Conservation (phyloP, 2,113 vertebrate species). For the Chlorodrepanis virens region DNA sequence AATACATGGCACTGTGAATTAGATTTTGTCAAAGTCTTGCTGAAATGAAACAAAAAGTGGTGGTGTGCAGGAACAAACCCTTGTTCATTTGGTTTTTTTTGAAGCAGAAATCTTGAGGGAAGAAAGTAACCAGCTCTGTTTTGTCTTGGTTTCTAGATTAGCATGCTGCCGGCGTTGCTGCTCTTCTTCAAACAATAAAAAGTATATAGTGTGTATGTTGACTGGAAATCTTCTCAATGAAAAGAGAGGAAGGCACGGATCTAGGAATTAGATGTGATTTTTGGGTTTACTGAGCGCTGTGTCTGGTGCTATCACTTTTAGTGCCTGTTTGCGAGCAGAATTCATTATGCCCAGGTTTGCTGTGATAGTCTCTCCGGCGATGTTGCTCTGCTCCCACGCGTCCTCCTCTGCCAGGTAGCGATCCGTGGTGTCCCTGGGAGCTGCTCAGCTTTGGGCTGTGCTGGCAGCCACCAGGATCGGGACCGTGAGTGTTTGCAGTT, state of each 20-base stretch:
- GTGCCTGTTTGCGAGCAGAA: not conserved
- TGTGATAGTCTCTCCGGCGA: fast-evolving
- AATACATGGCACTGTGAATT: constrained; percentile 14
- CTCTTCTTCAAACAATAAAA: not conserved
- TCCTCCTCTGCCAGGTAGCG: not conserved
- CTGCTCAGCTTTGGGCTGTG: fast-evolving
- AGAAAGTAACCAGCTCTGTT: constrained; percentile 17
- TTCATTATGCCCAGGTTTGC: not conserved
- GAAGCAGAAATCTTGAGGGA: not conserved
- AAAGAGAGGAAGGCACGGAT: not conserved
- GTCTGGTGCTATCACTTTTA: not conserved
- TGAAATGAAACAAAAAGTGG: constrained; percentile 60
- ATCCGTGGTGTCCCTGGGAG: not conserved
- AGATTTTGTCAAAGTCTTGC: constrained; percentile 39
- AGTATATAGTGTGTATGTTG: not conserved
- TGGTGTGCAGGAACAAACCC: not conserved
- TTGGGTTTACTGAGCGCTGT: not conserved
- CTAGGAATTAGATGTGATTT: not conserved
- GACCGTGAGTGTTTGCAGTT: not conserved
- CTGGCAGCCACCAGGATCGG: not conserved
- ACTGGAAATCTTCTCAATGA: not conserved
- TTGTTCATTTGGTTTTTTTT: not conserved
- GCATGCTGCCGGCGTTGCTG: not conserved
- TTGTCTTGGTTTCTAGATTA: not conserved
- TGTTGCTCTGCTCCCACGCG: fast-evolving